Evolutionary conservation across 2,797 vertebrate species (phyloP).

Genomic region (Anas acuta): DNA sequence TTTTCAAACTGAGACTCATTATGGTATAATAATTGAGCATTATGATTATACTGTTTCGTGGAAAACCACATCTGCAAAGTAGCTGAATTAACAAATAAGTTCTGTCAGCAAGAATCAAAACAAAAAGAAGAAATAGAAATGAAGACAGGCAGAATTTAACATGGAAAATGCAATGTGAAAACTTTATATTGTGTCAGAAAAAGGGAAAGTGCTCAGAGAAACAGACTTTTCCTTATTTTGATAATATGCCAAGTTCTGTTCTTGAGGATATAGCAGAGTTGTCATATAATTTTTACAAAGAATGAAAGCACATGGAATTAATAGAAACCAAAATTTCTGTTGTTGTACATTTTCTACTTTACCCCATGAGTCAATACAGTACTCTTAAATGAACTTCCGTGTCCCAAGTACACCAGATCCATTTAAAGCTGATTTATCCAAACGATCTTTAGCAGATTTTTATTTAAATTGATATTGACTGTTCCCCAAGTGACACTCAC

Average conservation of each 20-base stretch:
- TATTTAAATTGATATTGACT: neutral
- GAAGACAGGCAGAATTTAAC: neutral
- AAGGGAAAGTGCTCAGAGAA: neutral
- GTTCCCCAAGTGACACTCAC: neutral
- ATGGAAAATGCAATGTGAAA: neutral
- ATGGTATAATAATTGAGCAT: neutral
- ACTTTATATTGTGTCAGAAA: neutral
- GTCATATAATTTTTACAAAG: fast-evolving
- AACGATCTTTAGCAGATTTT: neutral
- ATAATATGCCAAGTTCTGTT: neutral
- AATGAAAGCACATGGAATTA: fast-evolving
- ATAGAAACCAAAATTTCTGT: neutral
- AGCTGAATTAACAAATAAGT: neutral
- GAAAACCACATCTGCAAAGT: neutral
- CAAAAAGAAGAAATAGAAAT: neutral
- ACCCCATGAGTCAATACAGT: neutral
- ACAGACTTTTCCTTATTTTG: neutral
- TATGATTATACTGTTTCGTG: neutral
- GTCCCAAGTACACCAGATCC: neutral
- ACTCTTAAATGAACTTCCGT: neutral
- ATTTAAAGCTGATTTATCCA: neutral
- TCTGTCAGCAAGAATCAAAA: neutral
- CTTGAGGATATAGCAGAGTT: neutral
- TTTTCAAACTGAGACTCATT: constrained; percentile 27
- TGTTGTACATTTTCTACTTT: neutral